phyloP scores from a whole-genome alignment of 2,888 invertebrate species.

The Muschampia plurimacula region DNA sequence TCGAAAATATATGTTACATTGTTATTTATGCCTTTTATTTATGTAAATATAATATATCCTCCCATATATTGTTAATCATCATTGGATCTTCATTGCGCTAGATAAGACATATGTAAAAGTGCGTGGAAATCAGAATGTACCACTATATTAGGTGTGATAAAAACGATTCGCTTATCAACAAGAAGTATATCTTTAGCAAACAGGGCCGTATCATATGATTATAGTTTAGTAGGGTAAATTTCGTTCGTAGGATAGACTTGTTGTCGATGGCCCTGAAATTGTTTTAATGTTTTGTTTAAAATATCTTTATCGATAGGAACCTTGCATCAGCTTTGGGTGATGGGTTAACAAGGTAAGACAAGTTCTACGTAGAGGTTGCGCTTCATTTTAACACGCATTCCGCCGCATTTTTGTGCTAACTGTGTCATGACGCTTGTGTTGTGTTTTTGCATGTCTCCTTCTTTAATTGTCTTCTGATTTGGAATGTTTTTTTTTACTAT shows the following conservation, averaged over 20 bases:
- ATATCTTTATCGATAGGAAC: conserved; percentile 53
- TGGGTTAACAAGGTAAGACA: conserved; percentile 77
- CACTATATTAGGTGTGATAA: conserved; percentile 48
- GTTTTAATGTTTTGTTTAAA: conserved; percentile 52
- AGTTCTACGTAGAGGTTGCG: conserved; percentile 54
- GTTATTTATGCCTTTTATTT: conserved; percentile 82
- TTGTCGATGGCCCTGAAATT: conserved; percentile 49
- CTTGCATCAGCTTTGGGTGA: conserved; percentile 73
- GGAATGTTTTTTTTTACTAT: conserved; percentile 38
- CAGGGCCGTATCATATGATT: conserved; percentile 57
- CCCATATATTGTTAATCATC: conserved; percentile 38
- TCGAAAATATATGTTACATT: conserved; percentile 83
- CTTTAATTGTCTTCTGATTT: conserved; percentile 41
- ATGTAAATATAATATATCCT: conserved; percentile 54
- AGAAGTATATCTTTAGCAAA: conserved; percentile 62
- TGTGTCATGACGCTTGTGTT: conserved; percentile 47
- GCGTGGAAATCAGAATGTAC: conserved; percentile 49
- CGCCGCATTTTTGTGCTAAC: conserved; percentile 60
- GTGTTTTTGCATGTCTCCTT: conserved; percentile 47
- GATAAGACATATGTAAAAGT: conserved; percentile 25
- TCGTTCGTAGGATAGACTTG: conserved; percentile 47
- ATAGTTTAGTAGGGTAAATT: conserved; percentile 48
- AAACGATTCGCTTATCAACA: conserved; percentile 50
- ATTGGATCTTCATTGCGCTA: conserved; percentile 25
- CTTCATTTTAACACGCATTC: conserved; percentile 67